Conservation (phyloP, 2,888 invertebrate species). For the Seira musarum region DNA sequence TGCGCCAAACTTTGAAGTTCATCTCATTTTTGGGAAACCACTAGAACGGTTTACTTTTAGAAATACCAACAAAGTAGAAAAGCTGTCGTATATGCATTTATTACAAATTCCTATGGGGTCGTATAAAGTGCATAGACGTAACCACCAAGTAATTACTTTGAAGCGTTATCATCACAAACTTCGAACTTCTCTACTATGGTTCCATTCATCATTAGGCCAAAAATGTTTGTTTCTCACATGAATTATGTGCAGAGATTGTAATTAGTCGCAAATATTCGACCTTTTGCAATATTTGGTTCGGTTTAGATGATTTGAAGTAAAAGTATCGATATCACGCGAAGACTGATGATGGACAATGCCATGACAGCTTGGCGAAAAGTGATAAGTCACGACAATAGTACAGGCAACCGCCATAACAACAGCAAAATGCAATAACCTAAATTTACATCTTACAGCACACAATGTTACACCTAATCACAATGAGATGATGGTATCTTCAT, state of each 20-base stretch:
- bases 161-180: not conserved
- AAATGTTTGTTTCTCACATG: not conserved
- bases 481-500: not conserved
- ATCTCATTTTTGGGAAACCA: not conserved
- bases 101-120: too few species aligned
- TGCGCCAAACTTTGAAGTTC: not conserved
- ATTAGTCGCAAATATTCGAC: not conserved
- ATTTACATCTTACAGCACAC: not conserved
- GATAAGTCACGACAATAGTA: conserved; percentile 22
- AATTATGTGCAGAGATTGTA: not conserved
- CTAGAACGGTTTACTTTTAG: not conserved
- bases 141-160: not conserved
- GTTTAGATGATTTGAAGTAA: not conserved
- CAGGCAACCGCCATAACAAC: not conserved
- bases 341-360: conserved; percentile 9
- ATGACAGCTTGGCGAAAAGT: conserved; percentile 11
- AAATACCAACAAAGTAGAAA: not conserved
- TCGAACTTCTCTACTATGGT: not conserved
- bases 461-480: conserved; percentile 1
- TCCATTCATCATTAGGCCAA: not conserved
- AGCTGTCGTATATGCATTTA: not conserved
- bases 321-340: not conserved
- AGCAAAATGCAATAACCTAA: conserved; percentile 5
- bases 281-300: conserved; percentile 9
- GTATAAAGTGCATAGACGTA: not conserved